Base-by-base conservation (phyloP, 2,113 vertebrate genomes). In the Corythornis vintsioides region DNA sequence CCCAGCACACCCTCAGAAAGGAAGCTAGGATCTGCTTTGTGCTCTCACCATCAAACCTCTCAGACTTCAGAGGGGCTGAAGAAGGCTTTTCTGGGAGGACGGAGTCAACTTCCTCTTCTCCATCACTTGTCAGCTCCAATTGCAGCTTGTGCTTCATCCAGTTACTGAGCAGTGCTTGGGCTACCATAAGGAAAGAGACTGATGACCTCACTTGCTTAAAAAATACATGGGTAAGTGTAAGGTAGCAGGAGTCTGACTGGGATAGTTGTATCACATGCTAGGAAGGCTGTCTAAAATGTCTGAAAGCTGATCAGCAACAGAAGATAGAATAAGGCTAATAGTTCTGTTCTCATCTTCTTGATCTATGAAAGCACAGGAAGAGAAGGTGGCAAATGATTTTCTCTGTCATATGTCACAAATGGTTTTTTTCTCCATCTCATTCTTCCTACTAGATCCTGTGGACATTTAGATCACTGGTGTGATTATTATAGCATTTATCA, bases 61-160 rank as follows among this genome's bases (percentile, higher is more conserved):
- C 94, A 80, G 97, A 97, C 67, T 96, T 89, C 72, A 65, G 63
- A 89, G 84, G 59, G 79, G 45, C 79, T 91, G 59, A 60, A 73
- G 74, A 42, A 70, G 81, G 70, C 70, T 87, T 47, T 50, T 94
- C 89, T 31, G 31, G n/a, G 64, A 92, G 67, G 89, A 74, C 24
- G 50, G 61, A 33, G 31, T 81, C 87, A 95, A 31, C 24, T 76
- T 93, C 94, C 4, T 95, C 96, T 85, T 98, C 98, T n/a, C 96
- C 97, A 86, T 98, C 97, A 13, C 95, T 96, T 81, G 94, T 96
- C 81, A 98, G 96, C 91, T 99, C 98, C 81, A 97, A 67, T 3
- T 97, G 97, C 93, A 99, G 93, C 70, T 98, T 98, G 93, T 93
- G 98, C 86, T 97, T 97, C 96, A 99, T 97, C 99, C 99, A 99